A percentile compares a stretch with the other conserved stretches of the same genome.
Conservation (phyloP, 2,797 vertebrate species). For the Micromesistius poutassou region DNA sequence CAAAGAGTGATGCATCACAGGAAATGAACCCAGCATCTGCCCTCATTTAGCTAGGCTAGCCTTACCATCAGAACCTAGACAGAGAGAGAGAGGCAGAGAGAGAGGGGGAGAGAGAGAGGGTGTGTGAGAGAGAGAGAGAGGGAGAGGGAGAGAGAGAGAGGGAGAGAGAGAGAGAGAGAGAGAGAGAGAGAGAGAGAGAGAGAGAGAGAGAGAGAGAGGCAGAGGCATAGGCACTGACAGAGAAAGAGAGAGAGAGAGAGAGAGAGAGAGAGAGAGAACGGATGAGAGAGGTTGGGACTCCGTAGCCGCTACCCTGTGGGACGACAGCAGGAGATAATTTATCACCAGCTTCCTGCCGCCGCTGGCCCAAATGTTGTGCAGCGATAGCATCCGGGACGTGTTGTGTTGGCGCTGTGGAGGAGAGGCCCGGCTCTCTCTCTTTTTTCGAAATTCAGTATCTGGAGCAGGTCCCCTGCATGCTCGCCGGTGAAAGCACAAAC, state of each 20-base stretch:
- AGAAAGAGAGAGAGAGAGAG: background rate
- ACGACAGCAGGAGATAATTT: constrained; percentile 16
- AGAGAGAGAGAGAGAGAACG: background rate
- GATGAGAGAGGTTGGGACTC: background rate
- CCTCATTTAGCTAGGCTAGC: no score
- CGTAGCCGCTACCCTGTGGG: constrained; percentile 19
- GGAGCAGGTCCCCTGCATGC: no score
- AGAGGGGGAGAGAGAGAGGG: constrained; percentile 3
- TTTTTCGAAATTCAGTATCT: no score
- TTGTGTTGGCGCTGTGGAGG: constrained; percentile 1
- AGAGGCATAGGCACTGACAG: background rate
- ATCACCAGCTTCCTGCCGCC: constrained; percentile 13
- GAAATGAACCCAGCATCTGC: no score
- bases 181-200: background rate
- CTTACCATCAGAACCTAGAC: background rate
- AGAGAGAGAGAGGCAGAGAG: background rate
- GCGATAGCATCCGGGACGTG: constrained; percentile 12
- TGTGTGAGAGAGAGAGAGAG: background rate
- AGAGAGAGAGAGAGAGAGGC: background rate
- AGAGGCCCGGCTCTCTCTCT: no score
- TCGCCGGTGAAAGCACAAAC: no score
- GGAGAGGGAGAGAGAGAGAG: background rate
- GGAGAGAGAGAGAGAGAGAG: background rate
- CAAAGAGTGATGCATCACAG: no score
- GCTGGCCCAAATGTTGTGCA: constrained; percentile 18